Evolutionary conservation across 2,888 invertebrate species (phyloP).

Genomic region (Strigamia maritima): DNA sequence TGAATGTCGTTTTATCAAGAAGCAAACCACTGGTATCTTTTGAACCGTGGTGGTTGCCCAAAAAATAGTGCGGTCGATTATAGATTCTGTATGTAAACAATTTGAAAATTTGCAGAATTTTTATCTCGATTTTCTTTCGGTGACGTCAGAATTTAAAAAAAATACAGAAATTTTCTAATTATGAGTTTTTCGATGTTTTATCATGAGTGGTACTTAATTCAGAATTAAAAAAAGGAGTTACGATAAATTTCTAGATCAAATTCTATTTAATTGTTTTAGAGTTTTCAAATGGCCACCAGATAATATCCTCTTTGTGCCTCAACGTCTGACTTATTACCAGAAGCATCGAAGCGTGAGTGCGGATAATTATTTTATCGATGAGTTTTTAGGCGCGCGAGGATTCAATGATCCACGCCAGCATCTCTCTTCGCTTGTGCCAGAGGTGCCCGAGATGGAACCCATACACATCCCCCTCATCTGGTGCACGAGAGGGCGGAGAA

Average conservation of each 20-base stretch:
- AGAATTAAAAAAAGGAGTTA: too few species aligned
- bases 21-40: too few species aligned
- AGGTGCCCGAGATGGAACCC: not conserved
- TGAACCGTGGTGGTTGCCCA: too few species aligned
- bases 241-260: not conserved
- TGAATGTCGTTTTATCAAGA: too few species aligned
- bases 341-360: conserved; percentile 38
- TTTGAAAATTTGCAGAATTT: too few species aligned
- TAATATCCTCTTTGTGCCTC: not conserved
- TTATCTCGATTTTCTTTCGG: too few species aligned
- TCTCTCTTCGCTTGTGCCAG: conserved; percentile 6
- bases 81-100: too few species aligned
- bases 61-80: too few species aligned
- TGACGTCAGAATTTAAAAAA: too few species aligned
- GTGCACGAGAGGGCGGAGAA: not conserved
- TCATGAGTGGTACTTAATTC: too few species aligned
- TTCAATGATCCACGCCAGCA: conserved; percentile 41
- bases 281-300: conserved; percentile 13
- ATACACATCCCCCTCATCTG: not conserved
- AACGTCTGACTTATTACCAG: conserved; percentile 40
- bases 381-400: conserved; percentile 41
- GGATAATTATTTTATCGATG: conserved; percentile 44
- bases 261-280: conserved; percentile 27
- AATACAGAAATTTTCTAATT: too few species aligned
- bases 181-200: too few species aligned